phyloP scores from a whole-genome alignment of 2,797 vertebrate species.

The Sandelia bainsii region DNA sequence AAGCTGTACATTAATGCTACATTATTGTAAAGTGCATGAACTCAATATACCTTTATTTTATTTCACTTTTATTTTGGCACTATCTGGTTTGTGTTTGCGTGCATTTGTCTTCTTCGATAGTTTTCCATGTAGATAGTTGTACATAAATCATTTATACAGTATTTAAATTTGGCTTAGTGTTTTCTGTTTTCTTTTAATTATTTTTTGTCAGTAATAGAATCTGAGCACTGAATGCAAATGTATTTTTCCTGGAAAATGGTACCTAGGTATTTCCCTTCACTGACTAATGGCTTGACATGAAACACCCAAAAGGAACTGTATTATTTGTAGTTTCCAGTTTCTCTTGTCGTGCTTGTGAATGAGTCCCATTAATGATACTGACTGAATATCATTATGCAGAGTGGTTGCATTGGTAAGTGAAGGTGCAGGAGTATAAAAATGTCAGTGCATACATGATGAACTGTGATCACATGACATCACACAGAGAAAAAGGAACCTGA shows the following conservation, averaged over 20 bases:
- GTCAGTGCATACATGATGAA: constrained; percentile 31
- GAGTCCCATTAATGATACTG: constrained; percentile 43
- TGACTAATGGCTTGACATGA: constrained; percentile 2
- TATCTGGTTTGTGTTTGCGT: neutral
- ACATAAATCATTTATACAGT: neutral
- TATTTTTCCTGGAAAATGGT: neutral
- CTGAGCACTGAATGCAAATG: constrained; percentile 12
- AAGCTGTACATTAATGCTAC: neutral
- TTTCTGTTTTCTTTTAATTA: neutral
- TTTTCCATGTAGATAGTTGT: neutral
- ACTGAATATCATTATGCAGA: constrained; percentile 34
- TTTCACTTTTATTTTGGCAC: neutral
- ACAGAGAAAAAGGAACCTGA: constrained; percentile 35
- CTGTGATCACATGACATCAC: constrained; percentile 32
- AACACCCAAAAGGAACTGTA: constrained; percentile 25
- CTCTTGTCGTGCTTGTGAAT: constrained; percentile 4
- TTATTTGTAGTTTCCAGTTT: constrained; percentile 42
- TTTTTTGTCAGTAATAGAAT: neutral
- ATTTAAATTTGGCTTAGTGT: neutral
- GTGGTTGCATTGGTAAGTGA: constrained; percentile 19
- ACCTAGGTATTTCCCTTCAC: constrained; percentile 8
- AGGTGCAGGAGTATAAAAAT: constrained; percentile 12
- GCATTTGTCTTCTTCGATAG: neutral
- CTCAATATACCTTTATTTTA: neutral
- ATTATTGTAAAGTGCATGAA: neutral